A percentile compares a stretch with the other conserved stretches of the same genome.
phyloP scores from a whole-genome alignment of 2,888 invertebrate genomes.

The Itoplectis maculator region DNA sequence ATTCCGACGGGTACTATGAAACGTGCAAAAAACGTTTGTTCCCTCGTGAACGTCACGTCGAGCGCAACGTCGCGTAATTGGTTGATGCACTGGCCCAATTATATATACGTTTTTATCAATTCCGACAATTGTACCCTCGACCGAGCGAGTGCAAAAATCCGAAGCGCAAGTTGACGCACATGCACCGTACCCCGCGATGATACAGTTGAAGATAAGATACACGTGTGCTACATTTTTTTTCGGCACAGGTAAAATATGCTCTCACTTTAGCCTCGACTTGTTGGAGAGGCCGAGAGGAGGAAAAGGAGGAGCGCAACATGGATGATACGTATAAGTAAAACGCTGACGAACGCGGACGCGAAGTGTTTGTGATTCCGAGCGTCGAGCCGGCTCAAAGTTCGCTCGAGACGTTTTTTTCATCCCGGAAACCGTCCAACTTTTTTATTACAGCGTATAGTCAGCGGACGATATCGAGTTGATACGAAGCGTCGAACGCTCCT shows the following conservation, averaged over 20 bases:
- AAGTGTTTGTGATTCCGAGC: neutral
- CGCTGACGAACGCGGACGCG: slow-evolving; percentile 10
- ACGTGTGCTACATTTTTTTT: slow-evolving; percentile 14
- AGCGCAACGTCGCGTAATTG: neutral
- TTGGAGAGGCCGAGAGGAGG: neutral
- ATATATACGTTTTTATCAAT: neutral
- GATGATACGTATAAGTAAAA: neutral
- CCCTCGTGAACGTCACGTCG: neutral
- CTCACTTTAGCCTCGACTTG: neutral
- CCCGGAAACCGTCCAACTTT: neutral
- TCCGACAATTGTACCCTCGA: neutral
- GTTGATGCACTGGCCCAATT: slow-evolving; percentile 8
- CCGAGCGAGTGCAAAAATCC: slow-evolving; percentile 6
- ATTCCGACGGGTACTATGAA: neutral
- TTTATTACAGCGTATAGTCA: neutral
- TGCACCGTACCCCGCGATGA: slow-evolving; percentile 1
- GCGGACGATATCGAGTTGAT: neutral
- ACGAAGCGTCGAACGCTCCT: neutral
- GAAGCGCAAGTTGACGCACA: neutral
- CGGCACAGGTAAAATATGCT: neutral
- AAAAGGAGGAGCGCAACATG: neutral
- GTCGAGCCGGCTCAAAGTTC: slow-evolving; percentile 15
- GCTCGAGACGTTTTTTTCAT: slow-evolving; percentile 12
- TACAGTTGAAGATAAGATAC: neutral
- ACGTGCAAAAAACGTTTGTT: neutral